phyloP scores from a whole-genome alignment of 2,797 vertebrate genomes.

The Bucorvus abyssinicus region DNA sequence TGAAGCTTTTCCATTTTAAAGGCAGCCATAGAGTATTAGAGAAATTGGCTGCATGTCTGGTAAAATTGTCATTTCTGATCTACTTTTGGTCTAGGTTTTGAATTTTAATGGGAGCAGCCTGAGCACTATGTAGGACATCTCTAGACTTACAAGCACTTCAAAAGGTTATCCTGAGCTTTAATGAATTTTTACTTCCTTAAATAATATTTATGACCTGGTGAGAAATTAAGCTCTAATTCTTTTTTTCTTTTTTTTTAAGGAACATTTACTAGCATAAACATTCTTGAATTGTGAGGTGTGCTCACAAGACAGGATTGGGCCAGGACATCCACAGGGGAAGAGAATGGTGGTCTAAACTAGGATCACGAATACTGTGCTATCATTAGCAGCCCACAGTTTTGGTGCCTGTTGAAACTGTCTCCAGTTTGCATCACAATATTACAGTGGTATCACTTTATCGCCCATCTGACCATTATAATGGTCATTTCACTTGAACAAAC shows the following conservation, averaged over 20 bases:
- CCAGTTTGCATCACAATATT: neutral
- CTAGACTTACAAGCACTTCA: conserved; percentile 75
- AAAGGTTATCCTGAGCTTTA: conserved; percentile 83
- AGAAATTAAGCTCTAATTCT: conserved; percentile 5
- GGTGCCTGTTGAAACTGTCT: neutral
- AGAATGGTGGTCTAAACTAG: neutral
- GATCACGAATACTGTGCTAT: neutral
- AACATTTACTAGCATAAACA: neutral
- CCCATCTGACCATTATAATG: neutral
- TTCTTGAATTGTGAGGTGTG: neutral
- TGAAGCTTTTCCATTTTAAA: neutral
- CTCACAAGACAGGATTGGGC: neutral
- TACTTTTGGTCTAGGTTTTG: conserved; percentile 73
- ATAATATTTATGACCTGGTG: conserved; percentile 84
- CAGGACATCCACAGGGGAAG: neutral
- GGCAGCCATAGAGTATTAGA: neutral
- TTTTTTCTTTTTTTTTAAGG: neutral
- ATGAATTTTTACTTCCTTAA: conserved; percentile 83
- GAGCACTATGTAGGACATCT: conserved; percentile 81
- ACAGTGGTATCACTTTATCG: neutral
- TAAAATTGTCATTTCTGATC: neutral
- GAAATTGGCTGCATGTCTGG: neutral
- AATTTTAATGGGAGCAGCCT: conserved; percentile 87
- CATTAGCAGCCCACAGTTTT: neutral
- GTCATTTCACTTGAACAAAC: neutral